These are phyloP conservation scores for Acanthacorydalis orientalis DNA, from an alignment of 2,888 invertebrate species.

Conservation along the genomic window DNA sequence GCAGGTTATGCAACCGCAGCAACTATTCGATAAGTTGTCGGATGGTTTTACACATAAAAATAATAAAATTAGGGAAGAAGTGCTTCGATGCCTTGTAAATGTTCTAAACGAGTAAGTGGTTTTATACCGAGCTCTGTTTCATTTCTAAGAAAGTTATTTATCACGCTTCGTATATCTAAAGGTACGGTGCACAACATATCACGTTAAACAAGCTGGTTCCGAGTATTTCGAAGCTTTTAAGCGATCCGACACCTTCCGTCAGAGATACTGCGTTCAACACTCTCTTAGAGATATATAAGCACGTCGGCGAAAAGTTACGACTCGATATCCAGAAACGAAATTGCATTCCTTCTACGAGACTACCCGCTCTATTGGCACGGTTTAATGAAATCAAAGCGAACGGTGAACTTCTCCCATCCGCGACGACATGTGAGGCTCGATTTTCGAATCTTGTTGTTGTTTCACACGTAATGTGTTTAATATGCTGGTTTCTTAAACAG, in stretches of 20 bases:
- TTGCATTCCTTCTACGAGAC: slow-evolving; percentile 55
- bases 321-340: slow-evolving; percentile 69
- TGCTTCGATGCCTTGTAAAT: slow-evolving; percentile 63
- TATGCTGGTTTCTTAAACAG: not conserved
- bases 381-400: slow-evolving; percentile 75
- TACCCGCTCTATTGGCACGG: slow-evolving; percentile 53
- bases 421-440: slow-evolving; percentile 26
- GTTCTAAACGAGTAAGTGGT: slow-evolving; percentile 62
- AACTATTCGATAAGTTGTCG: slow-evolving; percentile 52
- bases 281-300: slow-evolving; percentile 78
- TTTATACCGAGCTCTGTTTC: not conserved
- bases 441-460: slow-evolving; percentile 9
- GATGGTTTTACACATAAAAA: slow-evolving; percentile 72
- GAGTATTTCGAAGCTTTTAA: slow-evolving; percentile 62
- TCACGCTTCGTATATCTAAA: slow-evolving; percentile 21
- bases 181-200: slow-evolving; percentile 73
- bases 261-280: slow-evolving; percentile 76
- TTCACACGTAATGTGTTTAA: slow-evolving; percentile 5
- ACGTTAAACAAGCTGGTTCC: slow-evolving; percentile 69
- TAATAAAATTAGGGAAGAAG: slow-evolving; percentile 81
- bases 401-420: slow-evolving; percentile 63
- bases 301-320: slow-evolving; percentile 78
- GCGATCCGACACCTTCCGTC: slow-evolving; percentile 75
- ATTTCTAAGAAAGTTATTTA: slow-evolving; percentile 4
- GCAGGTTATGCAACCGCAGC: slow-evolving; percentile 48